Percentiles rank a stretch among this genome's conserved stretches.
Evolutionary conservation across 2,888 invertebrate genomes (phyloP).

Genomic region (Cantharis nigra): DNA sequence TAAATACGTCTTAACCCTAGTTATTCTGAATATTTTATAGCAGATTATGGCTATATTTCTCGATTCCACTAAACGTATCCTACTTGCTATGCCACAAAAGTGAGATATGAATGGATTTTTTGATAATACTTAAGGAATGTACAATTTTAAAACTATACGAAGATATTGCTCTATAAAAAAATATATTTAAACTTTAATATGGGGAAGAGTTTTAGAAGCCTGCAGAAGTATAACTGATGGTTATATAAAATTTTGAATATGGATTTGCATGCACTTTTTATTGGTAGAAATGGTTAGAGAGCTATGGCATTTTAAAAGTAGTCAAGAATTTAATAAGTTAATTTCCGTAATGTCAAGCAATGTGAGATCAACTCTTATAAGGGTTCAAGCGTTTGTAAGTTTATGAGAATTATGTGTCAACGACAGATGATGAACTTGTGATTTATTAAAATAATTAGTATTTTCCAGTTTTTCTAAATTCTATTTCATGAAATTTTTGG

Average conservation of each 20-base stretch:
- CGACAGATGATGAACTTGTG: not conserved
- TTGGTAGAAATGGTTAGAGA: not conserved
- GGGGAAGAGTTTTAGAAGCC: not conserved
- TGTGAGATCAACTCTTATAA: slow-evolving; percentile 6
- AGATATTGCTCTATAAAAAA: not conserved
- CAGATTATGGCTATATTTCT: slow-evolving; percentile 27
- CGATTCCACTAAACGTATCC: slow-evolving; percentile 22
- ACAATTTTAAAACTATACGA: slow-evolving; percentile 4
- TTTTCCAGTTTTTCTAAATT: not conserved
- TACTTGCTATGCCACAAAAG: slow-evolving; percentile 17
- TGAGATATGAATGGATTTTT: slow-evolving; percentile 28
- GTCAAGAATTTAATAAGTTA: slow-evolving; percentile 9
- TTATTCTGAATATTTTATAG: slow-evolving; percentile 32
- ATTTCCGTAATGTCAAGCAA: slow-evolving; percentile 13
- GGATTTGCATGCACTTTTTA: not conserved
- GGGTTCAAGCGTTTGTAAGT: not conserved
- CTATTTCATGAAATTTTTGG: too few relatives aligned
- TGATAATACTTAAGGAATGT: slow-evolving; percentile 8
- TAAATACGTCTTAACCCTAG: slow-evolving; percentile 32
- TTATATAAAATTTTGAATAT: not conserved
- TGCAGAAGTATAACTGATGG: not conserved
- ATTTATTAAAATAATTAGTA: not conserved
- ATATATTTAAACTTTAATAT: not conserved
- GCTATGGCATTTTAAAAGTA: not conserved
- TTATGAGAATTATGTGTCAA: not conserved